phyloP scores from a whole-genome alignment of 2,888 invertebrate species.

The Sepioteuthis lessoniana region DNA sequence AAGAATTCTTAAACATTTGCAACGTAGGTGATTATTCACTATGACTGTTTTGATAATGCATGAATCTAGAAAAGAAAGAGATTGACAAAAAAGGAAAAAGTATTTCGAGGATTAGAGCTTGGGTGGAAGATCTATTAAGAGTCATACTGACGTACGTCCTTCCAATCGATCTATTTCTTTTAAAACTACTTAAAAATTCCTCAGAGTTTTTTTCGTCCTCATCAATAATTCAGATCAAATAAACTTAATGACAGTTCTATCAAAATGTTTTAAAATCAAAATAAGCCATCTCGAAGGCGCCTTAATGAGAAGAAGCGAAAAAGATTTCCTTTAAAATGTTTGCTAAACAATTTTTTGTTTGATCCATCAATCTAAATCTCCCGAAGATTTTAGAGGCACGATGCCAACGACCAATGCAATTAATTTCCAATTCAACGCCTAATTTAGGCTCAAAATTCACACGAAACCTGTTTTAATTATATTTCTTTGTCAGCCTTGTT shows the following conservation, averaged over 20 bases:
- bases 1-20: neutral
- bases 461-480: neutral
- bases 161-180: neutral
- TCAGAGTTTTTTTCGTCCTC: neutral
- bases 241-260: neutral
- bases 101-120: neutral
- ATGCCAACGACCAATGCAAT: constrained; percentile 1
- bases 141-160: neutral
- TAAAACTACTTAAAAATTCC: neutral
- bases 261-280: constrained; percentile 14
- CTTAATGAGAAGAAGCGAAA: neutral
- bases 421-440: neutral
- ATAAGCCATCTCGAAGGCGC: neutral
- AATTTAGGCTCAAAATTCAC: neutral
- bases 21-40: neutral
- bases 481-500: neutral
- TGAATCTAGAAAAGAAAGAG: neutral
- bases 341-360: neutral
- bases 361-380: constrained; percentile 3
- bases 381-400: neutral
- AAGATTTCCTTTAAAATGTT: neutral
- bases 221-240: constrained; percentile 21
- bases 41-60: neutral
- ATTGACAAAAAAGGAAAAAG: neutral
- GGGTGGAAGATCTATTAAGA: neutral